Evolutionary conservation across 2,113 vertebrate species (phyloP).

Genomic region (Progne subis): DNA sequence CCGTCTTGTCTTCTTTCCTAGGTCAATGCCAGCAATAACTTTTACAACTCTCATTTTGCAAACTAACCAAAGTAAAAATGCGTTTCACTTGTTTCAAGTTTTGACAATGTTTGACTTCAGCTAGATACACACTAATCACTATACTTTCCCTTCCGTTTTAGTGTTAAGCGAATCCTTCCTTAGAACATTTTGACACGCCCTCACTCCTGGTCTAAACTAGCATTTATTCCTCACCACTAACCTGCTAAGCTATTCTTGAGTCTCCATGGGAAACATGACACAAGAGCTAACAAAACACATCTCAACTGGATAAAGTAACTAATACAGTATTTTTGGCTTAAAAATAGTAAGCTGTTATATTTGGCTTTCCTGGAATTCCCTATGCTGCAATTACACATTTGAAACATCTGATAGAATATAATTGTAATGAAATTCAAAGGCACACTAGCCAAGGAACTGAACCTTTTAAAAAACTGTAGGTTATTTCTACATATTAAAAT

Average conservation of each 20-base stretch:
- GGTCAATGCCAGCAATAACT: background rate
- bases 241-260: background rate
- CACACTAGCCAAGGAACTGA: background rate
- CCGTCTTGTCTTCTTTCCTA: background rate
- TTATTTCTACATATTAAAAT: background rate
- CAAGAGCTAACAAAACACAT: background rate
- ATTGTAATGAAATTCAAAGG: background rate
- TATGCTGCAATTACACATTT: background rate
- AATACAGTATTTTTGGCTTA: background rate
- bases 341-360: background rate
- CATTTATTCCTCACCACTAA: background rate
- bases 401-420: background rate
- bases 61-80: background rate
- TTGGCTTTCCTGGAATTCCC: background rate
- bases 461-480: background rate
- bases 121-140: background rate
- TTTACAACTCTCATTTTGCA: background rate
- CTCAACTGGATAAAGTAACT: background rate
- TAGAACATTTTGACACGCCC: background rate
- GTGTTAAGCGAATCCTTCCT: fast-evolving
- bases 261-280: background rate
- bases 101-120: background rate
- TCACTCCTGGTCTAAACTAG: background rate
- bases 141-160: background rate
- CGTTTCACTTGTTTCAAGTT: background rate